Base-by-base conservation (phyloP, 1,140 invertebrate species). In the Drosophila malerkotliana region DNA sequence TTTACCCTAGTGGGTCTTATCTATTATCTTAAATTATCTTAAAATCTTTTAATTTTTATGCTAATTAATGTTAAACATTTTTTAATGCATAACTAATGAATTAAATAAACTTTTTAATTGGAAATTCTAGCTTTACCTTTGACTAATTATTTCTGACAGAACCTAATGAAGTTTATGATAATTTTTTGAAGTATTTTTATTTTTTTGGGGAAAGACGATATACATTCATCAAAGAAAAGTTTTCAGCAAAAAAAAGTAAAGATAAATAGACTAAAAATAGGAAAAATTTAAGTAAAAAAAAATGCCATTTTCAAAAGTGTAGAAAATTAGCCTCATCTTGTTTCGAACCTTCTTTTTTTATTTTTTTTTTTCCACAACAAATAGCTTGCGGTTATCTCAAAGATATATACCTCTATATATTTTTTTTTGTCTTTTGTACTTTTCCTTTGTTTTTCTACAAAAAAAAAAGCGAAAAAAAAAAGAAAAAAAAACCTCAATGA, bases 121-220 rank as follows among this genome's bases (percentile, higher is more conserved):
- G 8, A 21, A 44, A 18, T 6, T 37, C 1, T n/a, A 37, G 3
- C 34, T 44, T 44, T 14, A 1, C 41, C 15, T 44, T 44, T 18
- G n/a, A 44, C 41, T 7, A 44, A 44, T 44, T 44, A 15, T 18
- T 18, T 44, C 15, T 18, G 41, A 44, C 41, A 44, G 14, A 44
- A 8, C 14, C 14, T 15, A 44, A 44, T 44, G 41, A 47, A 18
- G 15, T 47, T 47, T 47, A 47, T 47, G 10, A 10, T 57, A 30
- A 45, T 57, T 30, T 47, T 21, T 21, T 21, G 21, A 21, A 21
- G 3, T 0, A 21, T 21, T 21, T 3, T 21, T 21, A 21, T 21
- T 21, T 21, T 21, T 21, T 18, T 18, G 1, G 21, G 21, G 21
- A 21, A 21, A 2, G 15, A 15, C 15, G 15, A 18, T 18, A 18